Evolutionary conservation across 2,888 invertebrate genomes (phyloP), one percentile per base, ranked within the genome.

Genomic region (Adelphocoris suturalis): DNA sequence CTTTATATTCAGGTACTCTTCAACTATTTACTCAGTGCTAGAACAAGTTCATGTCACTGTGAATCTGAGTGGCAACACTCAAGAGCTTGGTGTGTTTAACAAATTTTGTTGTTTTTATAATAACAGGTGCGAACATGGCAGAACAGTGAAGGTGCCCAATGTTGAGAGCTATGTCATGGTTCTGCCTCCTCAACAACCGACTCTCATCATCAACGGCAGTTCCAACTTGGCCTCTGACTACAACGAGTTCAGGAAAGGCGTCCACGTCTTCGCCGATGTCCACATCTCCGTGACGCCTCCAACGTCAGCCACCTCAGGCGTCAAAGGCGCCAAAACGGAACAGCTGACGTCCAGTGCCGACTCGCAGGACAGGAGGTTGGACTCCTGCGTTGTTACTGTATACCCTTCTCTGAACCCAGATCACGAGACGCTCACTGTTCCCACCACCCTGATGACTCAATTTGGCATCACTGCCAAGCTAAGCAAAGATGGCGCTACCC

Each of bases 371-470:
- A 96, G 96, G 93, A 96, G 96, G 93, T 94, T 99, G 92, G 99
- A 99, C 93, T 97, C 98, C 88, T 99, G 99, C 94, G 97, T 97
- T 91, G 96, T 99, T 90, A 97, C 97, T 78, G 98, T 99, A 90
- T 98, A 98, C 93, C 99, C 99, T 52, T 97, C 98, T 11, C 94
- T 99, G 92, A 98, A 99, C 94, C 98, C 98, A 11, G 98, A 99
- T 94, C 98, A 98, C 93, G 99, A 99, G 94, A 97, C 97, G 92
- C 95, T 98, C 91, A 95, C 96, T 46, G 95, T 98, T 91, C 97
- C 97, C 0, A 96, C 96, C 91, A 95, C 95, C 90, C 95, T 96
- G 93, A 95, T 98, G 91, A 95, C 95, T 92, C 95, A 96, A 92
- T 95, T 96, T 93, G 96, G 96, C 92, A 96, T 97, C 92, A 95